Base-by-base conservation (phyloP, 1,140 invertebrate genomes). In the Harlomillsia oculata region DNA sequence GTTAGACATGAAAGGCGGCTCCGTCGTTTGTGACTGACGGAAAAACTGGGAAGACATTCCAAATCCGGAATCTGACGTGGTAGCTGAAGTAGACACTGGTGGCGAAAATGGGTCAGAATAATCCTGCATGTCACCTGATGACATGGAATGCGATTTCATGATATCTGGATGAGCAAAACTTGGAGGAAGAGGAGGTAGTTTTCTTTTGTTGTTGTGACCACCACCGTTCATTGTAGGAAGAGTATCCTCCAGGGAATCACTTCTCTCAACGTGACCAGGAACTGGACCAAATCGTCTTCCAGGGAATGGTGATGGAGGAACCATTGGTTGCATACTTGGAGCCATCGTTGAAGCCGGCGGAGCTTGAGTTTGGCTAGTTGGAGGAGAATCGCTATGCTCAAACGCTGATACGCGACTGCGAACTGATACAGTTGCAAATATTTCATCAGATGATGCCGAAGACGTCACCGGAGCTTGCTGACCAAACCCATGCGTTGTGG, bases 271-370 rank as follows among this genome's bases (percentile, higher is more conserved):
- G 11, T 46, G 34, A 21, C 60, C 60, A 23, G 60, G 60, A 9
- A 14, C 44, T 6, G 41, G 16, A 26, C 6, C 18, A 23, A 55
- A 58, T 30, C 60, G 57, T 25, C 64, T 36, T 18, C 32, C 51
- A 0, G 51, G 48, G 39, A 65, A 65, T 4, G 64, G 64, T 18
- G 59, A 60, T 18, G 64, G 53, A n/a, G 64, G 64, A 23, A 62
- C 57, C 44, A 40, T n/a, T 32, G 30, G 18, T n/a, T 25, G 14
- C 9, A 52, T 39, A 3, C 23, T 18, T 39, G 36, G 36, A 16
- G 29, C 5, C 20, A 26, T 30, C 2, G 18, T 8, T 25, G 32
- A 5, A 18, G 14, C n/a, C n/a, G 53, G 3, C n/a, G 29, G 28
- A 23, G 48, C 14, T 44, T 39, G 36, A 37, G 21, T 26, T n/a